Percentiles rank a stretch among this genome's conserved stretches.
phyloP scores from a whole-genome alignment of 2,113 vertebrate species.

The Mellivora capensis region DNA sequence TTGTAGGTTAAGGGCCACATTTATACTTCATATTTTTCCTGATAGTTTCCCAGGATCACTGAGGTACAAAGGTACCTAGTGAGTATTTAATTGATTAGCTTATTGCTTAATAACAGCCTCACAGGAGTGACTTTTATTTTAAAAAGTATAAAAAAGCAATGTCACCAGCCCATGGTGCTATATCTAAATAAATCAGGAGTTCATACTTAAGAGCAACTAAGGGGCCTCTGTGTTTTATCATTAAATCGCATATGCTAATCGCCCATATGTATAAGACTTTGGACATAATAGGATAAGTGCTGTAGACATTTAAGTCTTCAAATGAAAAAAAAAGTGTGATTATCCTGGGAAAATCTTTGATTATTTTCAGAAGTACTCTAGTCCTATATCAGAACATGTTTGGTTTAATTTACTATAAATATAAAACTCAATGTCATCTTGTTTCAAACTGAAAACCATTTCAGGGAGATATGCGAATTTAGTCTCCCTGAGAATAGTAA shows the following conservation, averaged over 20 bases:
- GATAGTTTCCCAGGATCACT: background rate
- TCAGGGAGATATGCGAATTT: background rate
- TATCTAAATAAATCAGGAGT: background rate
- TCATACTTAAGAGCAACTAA: background rate
- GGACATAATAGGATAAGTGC: background rate
- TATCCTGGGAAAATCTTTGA: background rate
- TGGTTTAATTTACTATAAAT: slow-evolving; percentile 44
- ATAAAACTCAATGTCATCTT: slow-evolving; percentile 18
- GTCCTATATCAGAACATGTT: background rate
- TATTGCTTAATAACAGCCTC: background rate
- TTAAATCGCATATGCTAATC: background rate
- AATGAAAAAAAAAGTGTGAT: background rate
- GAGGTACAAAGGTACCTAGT: background rate
- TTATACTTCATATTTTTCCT: background rate
- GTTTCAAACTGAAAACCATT: slow-evolving; percentile 22
- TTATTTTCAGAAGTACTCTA: background rate
- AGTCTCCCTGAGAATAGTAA: background rate
- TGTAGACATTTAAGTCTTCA: background rate
- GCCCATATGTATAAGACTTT: background rate
- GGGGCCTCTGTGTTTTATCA: background rate
- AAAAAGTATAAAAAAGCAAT: background rate
- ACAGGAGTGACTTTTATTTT: background rate
- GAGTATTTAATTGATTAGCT: background rate
- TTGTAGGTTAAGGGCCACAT: background rate
- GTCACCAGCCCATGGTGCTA: background rate